Evolutionary conservation across 2,888 invertebrate genomes (phyloP), one percentile per base, ranked within the genome.

Genomic region (Brenthis ino): DNA sequence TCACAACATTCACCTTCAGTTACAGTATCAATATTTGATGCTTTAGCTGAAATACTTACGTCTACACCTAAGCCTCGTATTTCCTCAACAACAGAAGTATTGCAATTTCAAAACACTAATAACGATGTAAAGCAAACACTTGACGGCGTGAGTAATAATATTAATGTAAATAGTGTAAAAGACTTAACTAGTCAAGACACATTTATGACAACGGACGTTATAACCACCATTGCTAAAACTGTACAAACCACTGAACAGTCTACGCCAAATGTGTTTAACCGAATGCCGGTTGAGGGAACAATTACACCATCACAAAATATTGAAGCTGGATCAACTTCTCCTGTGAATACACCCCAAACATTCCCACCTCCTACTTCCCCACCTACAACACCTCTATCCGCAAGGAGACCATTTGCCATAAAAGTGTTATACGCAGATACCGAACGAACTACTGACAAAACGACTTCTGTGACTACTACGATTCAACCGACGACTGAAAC

Each of bases 11-110:
- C 93, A 78, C 92, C 93, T 74, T 93, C 94, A 78, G 93, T 93
- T 77, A 94, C 94, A 76, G 89, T 94, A 78, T 94, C 94, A 72
- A 94, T 94, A 77, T 94, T 93, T 77, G 94, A 94, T 86, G 94
- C 94, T 82, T 81, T 94, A 83, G 93, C 94, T 82, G 94, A 94
- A 75, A 93, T 94, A 80, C 89, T 94, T 76, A 93, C 93, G 75
- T 93, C 93, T 63, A 93, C 93, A 84, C 91, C 92, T 74, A 89
- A 85, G 88, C 82, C 88, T 77, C 77, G 77, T 72, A 86, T 87
- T 82, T 82, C 91, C 74, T 86, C 92, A 72, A 79, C 79, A 71
- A 91, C 91, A 75, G 89, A 89, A 86, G 85, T 85, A 83, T 80
- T 80, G 74, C 84, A 85, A 82, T 86, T 82, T 80, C 81, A 81